Percentiles rank a stretch among this genome's conserved stretches.
Conservation (phyloP, 2,797 vertebrate species). For the Oophaga sylvatica region DNA sequence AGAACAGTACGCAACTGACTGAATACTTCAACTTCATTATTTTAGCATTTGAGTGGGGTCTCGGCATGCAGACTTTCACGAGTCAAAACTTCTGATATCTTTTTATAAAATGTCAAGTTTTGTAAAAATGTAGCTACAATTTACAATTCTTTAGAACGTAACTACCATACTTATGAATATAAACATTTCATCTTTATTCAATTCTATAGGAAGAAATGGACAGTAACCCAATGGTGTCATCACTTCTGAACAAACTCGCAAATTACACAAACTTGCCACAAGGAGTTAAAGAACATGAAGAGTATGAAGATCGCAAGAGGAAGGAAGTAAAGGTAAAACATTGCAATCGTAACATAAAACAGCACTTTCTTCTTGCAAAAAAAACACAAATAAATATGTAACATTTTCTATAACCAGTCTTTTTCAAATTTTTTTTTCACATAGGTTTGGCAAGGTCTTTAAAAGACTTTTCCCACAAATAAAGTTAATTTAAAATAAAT, state of each 20-base stretch:
- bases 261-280: slow-evolving; percentile 97
- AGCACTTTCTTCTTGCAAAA: background rate
- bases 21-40: too few species aligned
- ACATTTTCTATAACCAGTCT: too few species aligned
- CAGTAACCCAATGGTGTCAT: slow-evolving; percentile 97
- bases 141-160: background rate
- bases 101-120: too few species aligned
- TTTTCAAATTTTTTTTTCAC: too few species aligned
- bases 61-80: too few species aligned
- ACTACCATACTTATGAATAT: background rate
- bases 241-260: slow-evolving; percentile 92
- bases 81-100: too few species aligned
- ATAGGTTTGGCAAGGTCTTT: too few species aligned
- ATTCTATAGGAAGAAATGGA: slow-evolving; percentile 93
- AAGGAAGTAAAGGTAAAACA: slow-evolving; percentile 83
- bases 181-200: background rate
- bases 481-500: too few species aligned
- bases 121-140: too few species aligned
- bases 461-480: too few species aligned
- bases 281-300: slow-evolving; percentile 94
- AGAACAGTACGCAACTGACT: too few species aligned
- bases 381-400: background rate
- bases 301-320: slow-evolving; percentile 87
- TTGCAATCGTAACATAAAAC: background rate
- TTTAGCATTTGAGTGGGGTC: too few species aligned